Evolutionary conservation across 2,113 vertebrate species (phyloP).

Genomic region (Rhineura floridana): DNA sequence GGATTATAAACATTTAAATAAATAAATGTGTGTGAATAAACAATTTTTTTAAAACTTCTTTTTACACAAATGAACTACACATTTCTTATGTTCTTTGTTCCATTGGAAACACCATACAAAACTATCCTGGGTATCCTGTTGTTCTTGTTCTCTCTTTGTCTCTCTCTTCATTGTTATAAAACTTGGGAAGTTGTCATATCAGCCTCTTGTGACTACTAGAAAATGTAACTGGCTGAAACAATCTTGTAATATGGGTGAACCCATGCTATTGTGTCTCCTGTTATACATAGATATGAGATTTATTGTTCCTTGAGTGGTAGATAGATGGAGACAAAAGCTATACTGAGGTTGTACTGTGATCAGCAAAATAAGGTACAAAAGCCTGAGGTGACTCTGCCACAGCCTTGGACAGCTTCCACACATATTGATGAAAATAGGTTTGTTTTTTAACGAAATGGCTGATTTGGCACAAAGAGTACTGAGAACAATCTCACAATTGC

Average conservation of each 20-base stretch:
- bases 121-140: neutral
- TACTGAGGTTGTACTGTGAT: slow-evolving; percentile 1
- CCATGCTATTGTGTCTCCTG: neutral
- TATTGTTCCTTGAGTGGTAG: neutral
- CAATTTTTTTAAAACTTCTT: neutral
- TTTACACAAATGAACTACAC: neutral
- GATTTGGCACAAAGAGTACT: neutral
- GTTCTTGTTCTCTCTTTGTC: no score
- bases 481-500: neutral
- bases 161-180: slow-evolving; percentile 1
- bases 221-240: neutral
- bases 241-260: neutral
- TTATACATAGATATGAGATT: neutral
- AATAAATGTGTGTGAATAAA: neutral
- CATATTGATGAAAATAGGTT: slow-evolving; percentile 28
- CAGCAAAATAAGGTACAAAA: slow-evolving; percentile 10
- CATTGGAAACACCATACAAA: neutral
- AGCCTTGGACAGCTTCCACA: neutral
- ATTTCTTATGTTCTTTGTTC: neutral
- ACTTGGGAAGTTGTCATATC: neutral
- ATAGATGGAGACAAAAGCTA: neutral
- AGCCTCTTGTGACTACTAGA: neutral
- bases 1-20: no score
- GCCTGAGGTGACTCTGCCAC: neutral
- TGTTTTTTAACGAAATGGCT: neutral